Evolutionary conservation across 37 sponge, comb jelly and placozoan genomes (phyloP), one percentile per base, ranked within the genome.

Genomic region (Eunapius fragilis): DNA sequence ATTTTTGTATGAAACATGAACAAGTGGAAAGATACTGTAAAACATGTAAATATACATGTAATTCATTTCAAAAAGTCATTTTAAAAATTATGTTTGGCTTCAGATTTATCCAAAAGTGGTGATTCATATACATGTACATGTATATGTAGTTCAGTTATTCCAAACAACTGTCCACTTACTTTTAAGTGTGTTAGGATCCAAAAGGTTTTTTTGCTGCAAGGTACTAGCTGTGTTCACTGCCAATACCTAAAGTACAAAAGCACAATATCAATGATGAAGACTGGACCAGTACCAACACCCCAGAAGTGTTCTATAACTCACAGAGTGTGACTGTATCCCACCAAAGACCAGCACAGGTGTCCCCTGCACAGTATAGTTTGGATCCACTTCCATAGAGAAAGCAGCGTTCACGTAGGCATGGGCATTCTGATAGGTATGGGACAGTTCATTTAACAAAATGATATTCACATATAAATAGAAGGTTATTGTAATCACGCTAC

Each of bases 331-430:
- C 26, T 75, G 31, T 22, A 91, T 82, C 7, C 95, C 95, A 24
- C 95, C 95, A 80, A 88, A 89, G 68, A 94, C 92, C 30, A 94
- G 49, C 22, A 69, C 34, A 12, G 91, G 87, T 38, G n/a, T 33
- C 4, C 74, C 77, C 37, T 36, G 58, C 25, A 91, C 90, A 14
- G 84, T 80, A 81, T 35, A 72, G 10, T 49, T 35, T 38, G 80
- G 69, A 67, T 86, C 78, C 11, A 90, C 75, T 70, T 68, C 33
- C 83, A 91, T 81, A 25, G 85, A 67, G 80, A 94, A 94, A 13
- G 80, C 89, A 30, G 94, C 94, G 71, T 91, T 94, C 72, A 91
- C 94, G 85, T 88, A 94, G 19, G 94, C 92, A 75, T 88, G 91
- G 31, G 94, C 86, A 86, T 94, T 91, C 89, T 89, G 71, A 11